Evolutionary conservation across 2,797 vertebrate genomes (phyloP), one percentile per base, ranked within the genome.

Genomic region (Lateolabrax maculatus): DNA sequence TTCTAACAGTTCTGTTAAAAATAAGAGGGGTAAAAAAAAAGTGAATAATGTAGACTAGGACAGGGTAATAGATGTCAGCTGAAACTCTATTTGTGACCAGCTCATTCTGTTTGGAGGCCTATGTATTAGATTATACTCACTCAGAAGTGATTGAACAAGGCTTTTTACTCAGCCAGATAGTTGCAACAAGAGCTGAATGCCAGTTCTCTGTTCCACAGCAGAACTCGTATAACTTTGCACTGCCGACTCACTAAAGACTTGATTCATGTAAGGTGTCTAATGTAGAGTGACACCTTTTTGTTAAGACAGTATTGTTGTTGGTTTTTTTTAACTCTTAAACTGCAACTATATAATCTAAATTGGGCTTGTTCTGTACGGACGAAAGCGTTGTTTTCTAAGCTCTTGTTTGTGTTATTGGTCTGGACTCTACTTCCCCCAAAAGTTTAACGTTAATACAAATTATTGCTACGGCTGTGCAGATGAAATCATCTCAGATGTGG

Each of bases 1-100:
- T 81, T 77, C 61, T 49, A n/a, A 67, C 41, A 70, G 60, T 49
- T 68, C 21, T 13, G 25, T 72, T 36, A 27, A 29, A 77, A 36
- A 78, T 21, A 12, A 37, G 21, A 31, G 25, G 15, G n/a, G n/a
- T n/a, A n/a, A n/a, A 2, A 4, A n/a, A 5, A 18, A 39, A 9
- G 0, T 34, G 8, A 23, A 12, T 21, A 43, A 43, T 57, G 55
- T 3, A 71, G 75, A 75, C 39, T 27, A 41, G 12, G 21, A 5
- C 1, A 31, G 27, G 31, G 37, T 31, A n/a, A 34, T 9, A 34
- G 9, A 19, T 52, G 49, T 37, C 39, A 44, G 23, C 15, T 16
- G 16, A 37, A 64, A 36, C 16, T 53, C 2, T 37, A 11, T 52
- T 29, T 41, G 1, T 31, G 18, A 55, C 27, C 7, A 66, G 8